phyloP scores from a whole-genome alignment of 2,113 vertebrate genomes.

The Hyperopisus bebe region DNA sequence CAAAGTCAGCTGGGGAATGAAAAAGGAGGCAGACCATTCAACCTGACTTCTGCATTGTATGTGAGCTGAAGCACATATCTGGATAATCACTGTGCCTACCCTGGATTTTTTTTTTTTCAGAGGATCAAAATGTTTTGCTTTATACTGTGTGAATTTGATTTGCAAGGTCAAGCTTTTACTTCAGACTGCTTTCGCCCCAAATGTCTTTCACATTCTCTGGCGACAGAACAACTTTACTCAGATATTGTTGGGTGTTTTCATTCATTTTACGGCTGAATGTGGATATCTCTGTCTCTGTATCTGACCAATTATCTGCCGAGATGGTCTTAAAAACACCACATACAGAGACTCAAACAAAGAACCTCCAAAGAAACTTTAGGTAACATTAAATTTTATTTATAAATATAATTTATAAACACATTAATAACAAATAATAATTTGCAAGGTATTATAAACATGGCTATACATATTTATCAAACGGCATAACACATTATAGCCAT shows the following conservation, averaged over 20 bases:
- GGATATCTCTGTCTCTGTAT: conserved; percentile 28
- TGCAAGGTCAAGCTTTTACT: not conserved
- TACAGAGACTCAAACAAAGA: not conserved
- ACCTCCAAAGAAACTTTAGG: not conserved
- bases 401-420: too few relatives aligned
- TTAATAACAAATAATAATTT: too few relatives aligned
- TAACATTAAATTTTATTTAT: too few relatives aligned
- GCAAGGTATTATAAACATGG: too few relatives aligned
- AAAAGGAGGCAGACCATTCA: not conserved
- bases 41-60: too few relatives aligned
- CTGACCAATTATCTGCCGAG: not conserved
- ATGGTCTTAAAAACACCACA: not conserved
- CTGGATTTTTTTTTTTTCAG: not conserved
- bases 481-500: too few relatives aligned
- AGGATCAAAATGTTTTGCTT: not conserved
- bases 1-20: not conserved
- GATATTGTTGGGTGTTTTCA: not conserved
- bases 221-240: not conserved
- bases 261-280: not conserved
- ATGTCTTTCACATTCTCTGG: not conserved
- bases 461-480: too few relatives aligned
- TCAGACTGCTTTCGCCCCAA: not conserved
- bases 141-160: not conserved
- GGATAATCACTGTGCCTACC: not conserved
- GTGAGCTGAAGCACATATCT: not conserved